Evolutionary conservation across 2,797 vertebrate species (phyloP).

Genomic region (Muraenolepis orangiensis): DNA sequence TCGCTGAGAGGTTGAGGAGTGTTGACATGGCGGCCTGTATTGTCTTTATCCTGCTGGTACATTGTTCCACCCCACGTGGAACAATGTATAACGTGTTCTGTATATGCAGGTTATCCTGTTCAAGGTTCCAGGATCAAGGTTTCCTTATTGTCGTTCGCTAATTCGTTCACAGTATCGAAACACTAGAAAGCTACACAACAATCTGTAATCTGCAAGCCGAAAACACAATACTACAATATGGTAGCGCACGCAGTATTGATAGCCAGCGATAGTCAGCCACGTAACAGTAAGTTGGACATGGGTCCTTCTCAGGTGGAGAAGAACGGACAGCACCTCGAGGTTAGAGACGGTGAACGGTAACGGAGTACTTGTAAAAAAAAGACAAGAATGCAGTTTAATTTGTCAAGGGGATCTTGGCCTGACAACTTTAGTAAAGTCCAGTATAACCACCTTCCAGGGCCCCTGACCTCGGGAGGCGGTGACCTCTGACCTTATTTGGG

Average conservation of each 20-base stretch:
- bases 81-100: not conserved
- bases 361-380: constrained; percentile 80
- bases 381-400: constrained; percentile 91
- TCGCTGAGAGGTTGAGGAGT: not conserved
- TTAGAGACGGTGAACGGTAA: constrained; percentile 75
- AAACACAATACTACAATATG: not conserved
- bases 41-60: not conserved
- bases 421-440: constrained; percentile 92
- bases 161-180: not conserved
- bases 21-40: too few relatives aligned
- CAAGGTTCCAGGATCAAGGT: not conserved
- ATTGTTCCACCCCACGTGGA: not conserved
- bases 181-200: not conserved
- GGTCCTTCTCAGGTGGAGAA: not conserved
- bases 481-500: constrained; percentile 95
- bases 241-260: not conserved
- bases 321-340: constrained; percentile 69
- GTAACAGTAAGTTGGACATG: not conserved
- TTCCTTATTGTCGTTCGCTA: not conserved
- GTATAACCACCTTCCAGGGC: constrained; percentile 83
- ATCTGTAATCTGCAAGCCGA: not conserved
- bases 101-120: not conserved
- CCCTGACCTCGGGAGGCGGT: constrained; percentile 91
- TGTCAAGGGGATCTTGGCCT: constrained; percentile 87
- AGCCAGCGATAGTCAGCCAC: not conserved